Conservation (phyloP, 2,888 invertebrate species). For the Euzophera pinguis region DNA sequence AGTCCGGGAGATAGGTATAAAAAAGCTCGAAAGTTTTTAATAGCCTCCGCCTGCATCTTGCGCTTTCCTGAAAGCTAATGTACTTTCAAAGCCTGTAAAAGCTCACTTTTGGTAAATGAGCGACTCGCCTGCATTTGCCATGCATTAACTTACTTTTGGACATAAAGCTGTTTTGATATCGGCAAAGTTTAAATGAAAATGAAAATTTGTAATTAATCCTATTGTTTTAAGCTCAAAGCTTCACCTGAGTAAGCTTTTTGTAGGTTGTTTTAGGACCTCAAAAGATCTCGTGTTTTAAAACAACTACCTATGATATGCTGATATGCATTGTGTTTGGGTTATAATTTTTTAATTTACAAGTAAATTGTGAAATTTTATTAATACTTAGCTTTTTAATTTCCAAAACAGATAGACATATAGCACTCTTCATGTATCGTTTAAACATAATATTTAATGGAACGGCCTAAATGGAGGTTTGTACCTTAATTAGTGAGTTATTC, state of each 20-base stretch:
- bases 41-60: background rate
- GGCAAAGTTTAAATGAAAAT: constrained; percentile 10
- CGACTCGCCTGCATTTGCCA: constrained; percentile 13
- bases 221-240: constrained; percentile 11
- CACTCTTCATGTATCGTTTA: too few species aligned
- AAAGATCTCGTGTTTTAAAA: background rate
- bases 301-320: background rate
- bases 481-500: too few species aligned
- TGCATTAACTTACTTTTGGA: constrained; percentile 14
- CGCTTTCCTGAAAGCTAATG: background rate
- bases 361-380: too few species aligned
- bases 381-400: too few species aligned
- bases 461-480: too few species aligned
- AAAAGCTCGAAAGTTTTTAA: too few species aligned
- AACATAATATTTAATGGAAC: too few species aligned
- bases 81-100: constrained; percentile 9
- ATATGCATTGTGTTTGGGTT: too few species aligned
- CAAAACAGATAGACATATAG: too few species aligned
- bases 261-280: background rate
- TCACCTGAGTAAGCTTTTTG: background rate
- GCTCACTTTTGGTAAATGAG: constrained; percentile 13
- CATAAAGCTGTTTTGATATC: constrained; percentile 11
- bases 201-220: constrained; percentile 8
- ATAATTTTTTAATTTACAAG: too few species aligned
- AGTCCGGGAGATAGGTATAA: too few species aligned